Conservation (phyloP, 2,113 vertebrate genomes). For the Phalacrocorax aristotelis region DNA sequence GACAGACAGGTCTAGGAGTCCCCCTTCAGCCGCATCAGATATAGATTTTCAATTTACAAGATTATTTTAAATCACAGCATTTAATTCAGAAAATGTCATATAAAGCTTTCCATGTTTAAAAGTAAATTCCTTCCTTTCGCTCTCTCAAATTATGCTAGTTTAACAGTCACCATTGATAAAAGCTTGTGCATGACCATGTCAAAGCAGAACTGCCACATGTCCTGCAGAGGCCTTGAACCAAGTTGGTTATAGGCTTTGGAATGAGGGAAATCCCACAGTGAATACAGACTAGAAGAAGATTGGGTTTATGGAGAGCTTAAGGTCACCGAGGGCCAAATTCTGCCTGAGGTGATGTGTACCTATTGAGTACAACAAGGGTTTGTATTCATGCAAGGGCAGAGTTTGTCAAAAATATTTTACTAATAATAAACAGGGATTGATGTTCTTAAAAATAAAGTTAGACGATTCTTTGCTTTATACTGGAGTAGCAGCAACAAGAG, state of each 20-base stretch:
- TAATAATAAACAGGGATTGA: conserved; percentile 10
- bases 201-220: not conserved
- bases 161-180: not conserved
- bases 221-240: not conserved
- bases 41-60: conserved; percentile 61
- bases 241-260: not conserved
- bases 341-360: not conserved
- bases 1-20: conserved; percentile 31
- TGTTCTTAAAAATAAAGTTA: conserved; percentile 10
- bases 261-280: not conserved
- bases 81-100: conserved; percentile 47
- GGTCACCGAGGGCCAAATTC: not conserved
- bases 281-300: not conserved
- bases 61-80: conserved; percentile 27
- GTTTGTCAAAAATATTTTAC: not conserved
- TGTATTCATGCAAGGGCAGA: not conserved
- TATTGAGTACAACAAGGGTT: not conserved
- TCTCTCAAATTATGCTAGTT: not conserved
- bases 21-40: conserved; percentile 47
- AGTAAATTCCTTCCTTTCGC: not conserved
- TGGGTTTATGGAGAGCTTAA: not conserved
- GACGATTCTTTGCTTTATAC: not conserved
- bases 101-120: not conserved
- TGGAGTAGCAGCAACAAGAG: not conserved
- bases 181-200: not conserved